phyloP scores from a whole-genome alignment of 2,797 vertebrate species.

The Crenuchus spilurus region DNA sequence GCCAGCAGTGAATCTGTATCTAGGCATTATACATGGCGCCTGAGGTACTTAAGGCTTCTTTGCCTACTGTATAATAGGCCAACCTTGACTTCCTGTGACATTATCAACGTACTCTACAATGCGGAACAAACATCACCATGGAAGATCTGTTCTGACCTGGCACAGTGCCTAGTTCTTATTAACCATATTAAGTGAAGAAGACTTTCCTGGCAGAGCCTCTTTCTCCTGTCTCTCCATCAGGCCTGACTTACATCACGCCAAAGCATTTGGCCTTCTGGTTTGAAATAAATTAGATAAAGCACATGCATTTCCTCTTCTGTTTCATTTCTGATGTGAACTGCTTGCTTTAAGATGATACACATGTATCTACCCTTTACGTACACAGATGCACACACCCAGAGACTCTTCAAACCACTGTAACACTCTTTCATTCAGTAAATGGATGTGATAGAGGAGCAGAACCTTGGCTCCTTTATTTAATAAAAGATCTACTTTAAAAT shows the following conservation, averaged over 20 bases:
- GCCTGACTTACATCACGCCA: conserved; percentile 62
- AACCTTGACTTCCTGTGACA: conserved; percentile 22
- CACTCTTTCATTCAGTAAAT: conserved; percentile 22
- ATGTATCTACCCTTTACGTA: not conserved
- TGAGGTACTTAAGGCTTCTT: conserved; percentile 6
- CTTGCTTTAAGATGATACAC: not conserved
- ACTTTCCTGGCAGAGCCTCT: conserved; percentile 46
- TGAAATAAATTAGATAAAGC: conserved; percentile 64
- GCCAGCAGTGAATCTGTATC: not conserved
- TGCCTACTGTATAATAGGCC: not conserved
- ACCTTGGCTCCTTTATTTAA: conserved; percentile 12
- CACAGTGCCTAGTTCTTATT: conserved; percentile 59
- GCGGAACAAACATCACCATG: conserved; percentile 42
- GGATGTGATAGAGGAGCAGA: not conserved
- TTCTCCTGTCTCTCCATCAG: conserved; percentile 39
- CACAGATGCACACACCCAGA: not conserved
- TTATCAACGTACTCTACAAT: conserved; percentile 35
- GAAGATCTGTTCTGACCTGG: conserved; percentile 56
- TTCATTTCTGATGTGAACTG: conserved; percentile 46
- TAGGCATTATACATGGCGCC: not conserved
- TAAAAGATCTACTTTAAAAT: conserved; percentile 30
- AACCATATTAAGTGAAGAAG: conserved; percentile 61
- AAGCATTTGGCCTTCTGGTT: conserved; percentile 61
- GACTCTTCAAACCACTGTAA: not conserved
- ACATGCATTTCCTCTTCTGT: conserved; percentile 48